Evolutionary conservation across 2,113 vertebrate species (phyloP).

Genomic region (Lethenteron reissneri): DNA sequence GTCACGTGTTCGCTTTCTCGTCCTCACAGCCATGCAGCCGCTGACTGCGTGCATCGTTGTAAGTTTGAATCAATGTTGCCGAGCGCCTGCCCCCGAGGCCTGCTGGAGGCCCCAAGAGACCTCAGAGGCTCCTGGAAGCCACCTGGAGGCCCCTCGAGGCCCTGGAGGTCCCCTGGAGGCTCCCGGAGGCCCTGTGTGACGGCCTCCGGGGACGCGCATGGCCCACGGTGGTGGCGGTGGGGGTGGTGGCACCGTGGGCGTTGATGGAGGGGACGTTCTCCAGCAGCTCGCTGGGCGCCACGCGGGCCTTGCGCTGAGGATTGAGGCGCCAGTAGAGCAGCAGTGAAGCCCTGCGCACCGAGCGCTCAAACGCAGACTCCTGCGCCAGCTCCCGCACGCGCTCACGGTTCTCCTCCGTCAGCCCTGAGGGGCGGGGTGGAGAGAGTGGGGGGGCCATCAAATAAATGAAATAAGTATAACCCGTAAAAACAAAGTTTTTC

Average conservation of each 20-base stretch:
- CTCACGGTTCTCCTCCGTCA: constrained; percentile 64
- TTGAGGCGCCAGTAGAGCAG: constrained; percentile 92
- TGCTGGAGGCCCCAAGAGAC: too few relatives aligned
- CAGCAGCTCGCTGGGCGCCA: constrained; percentile 56
- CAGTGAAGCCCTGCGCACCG: constrained; percentile 71
- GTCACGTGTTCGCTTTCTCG: too few relatives aligned
- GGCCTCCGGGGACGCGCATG: too few relatives aligned
- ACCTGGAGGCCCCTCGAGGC: neutral
- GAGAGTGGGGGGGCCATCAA: too few relatives aligned
- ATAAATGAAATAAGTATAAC: too few relatives aligned
- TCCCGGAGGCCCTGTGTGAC: neutral
- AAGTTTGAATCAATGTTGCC: too few relatives aligned
- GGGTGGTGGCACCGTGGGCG: constrained; percentile 31
- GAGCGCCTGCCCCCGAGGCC: too few relatives aligned
- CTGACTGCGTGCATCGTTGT: too few relatives aligned
- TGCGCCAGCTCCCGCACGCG: constrained; percentile 54
- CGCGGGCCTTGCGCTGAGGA: constrained; percentile 56
- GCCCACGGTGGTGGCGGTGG: too few relatives aligned
- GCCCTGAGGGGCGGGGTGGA: constrained; percentile 29
- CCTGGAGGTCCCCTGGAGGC: neutral
- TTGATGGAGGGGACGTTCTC: constrained; percentile 77
- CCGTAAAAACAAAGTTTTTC: too few relatives aligned
- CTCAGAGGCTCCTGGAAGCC: neutral
- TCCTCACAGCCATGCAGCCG: too few relatives aligned
- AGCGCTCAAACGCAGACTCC: constrained; percentile 67